Conservation (phyloP, 2,113 vertebrate species). For the Muscicapa adusta region DNA sequence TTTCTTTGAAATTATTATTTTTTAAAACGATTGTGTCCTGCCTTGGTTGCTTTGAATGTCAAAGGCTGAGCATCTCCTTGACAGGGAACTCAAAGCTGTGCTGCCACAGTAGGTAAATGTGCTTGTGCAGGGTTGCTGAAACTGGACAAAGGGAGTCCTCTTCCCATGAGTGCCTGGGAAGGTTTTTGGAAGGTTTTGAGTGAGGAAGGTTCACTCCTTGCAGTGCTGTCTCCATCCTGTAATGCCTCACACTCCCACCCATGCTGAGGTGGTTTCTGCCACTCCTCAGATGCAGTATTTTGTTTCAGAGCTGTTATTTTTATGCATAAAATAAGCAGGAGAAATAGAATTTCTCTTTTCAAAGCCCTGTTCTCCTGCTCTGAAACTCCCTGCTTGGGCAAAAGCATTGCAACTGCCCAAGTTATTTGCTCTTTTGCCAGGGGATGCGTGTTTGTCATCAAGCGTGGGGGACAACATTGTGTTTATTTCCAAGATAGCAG, state of each 20-base stretch:
- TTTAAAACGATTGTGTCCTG: rapidly evolving
- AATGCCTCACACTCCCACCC: background rate
- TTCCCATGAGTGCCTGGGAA: rapidly evolving
- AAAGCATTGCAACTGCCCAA: background rate
- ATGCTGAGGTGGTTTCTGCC: background rate
- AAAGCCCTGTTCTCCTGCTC: background rate
- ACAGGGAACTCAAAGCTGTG: background rate
- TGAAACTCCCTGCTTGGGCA: background rate
- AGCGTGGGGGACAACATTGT: background rate
- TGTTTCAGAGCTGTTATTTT: background rate
- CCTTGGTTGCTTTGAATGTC: background rate
- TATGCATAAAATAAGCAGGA: background rate
- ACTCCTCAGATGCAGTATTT: background rate
- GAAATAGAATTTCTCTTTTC: background rate
- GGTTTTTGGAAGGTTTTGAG: background rate
- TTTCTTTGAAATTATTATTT: background rate
- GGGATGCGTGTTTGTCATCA: background rate
- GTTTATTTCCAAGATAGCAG: background rate
- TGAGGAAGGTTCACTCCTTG: background rate
- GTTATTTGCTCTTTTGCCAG: background rate
- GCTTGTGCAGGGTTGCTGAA: background rate
- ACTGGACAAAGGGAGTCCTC: background rate
- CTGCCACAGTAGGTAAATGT: background rate
- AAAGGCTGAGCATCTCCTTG: background rate
- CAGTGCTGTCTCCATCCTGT: background rate